Evolutionary conservation across 1,140 invertebrate genomes (phyloP), one percentile per base, ranked within the genome.

Genomic region (Papilio polytes): DNA sequence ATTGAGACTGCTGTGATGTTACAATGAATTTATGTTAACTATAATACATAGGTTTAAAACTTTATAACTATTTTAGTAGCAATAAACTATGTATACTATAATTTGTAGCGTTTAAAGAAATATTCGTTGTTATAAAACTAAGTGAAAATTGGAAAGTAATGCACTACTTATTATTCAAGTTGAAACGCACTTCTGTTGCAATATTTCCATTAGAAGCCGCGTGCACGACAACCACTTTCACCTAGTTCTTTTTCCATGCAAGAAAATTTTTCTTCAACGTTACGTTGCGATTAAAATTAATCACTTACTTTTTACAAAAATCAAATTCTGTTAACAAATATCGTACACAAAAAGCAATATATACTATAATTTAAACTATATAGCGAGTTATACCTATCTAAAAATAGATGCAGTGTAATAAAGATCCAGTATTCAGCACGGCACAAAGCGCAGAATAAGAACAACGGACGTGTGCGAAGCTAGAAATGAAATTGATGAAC

Each of bases 401-500:
- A 44, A 76, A 78, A 59, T 18, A 63, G 18, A 66, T 46, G 56
- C 15, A 78, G 77, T 66, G 77, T 66, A 78, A 78, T 78, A 78
- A 66, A 78, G 77, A 78, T 78, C 77, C 77, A 78, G 53, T 78
- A 66, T 78, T 78, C 77, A 78, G 31, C 76, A 78, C 53, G 31
- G 77, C 41, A 78, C 77, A 78, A 78, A 78, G 77, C 77, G 77
- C 36, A 63, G 77, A 78, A 78, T 78, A 78, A 78, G 83, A 83
- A 80, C 78, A 83, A 82, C 85, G 86, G 87, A 88, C 87, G 87
- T 91, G 89, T 88, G 86, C 87, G 88, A 85, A 88, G 88, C 89
- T 90, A 92, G 90, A 92, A 94, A 94, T 94, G 93, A 94, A 94
- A 94, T 94, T 94, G 93, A 94, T 94, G 92, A 94, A 94, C 93